These are phyloP conservation scores for Pedicia rivosa DNA, from an alignment of 2,888 invertebrate species.

Conservation along the genomic window DNA sequence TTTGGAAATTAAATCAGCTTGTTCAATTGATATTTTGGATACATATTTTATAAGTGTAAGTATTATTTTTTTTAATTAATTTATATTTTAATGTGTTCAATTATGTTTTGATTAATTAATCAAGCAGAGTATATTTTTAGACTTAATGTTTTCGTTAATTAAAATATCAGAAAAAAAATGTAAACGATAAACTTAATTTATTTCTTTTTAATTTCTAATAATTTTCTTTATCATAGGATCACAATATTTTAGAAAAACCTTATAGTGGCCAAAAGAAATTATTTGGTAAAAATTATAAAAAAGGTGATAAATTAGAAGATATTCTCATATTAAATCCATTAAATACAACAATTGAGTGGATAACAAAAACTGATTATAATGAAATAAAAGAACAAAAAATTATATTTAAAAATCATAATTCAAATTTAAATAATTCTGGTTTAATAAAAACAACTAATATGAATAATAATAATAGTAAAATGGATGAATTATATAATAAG, in stretches of 20 bases:
- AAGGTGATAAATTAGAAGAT: constrained; percentile 26
- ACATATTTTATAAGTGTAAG: constrained; percentile 31
- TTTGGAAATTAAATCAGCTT: constrained; percentile 23
- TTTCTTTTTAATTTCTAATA: no score
- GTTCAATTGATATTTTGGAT: constrained; percentile 27
- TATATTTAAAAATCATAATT: constrained; percentile 1
- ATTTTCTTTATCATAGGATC: constrained; percentile 22
- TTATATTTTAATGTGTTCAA: not conserved
- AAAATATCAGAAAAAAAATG: no score
- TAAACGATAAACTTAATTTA: no score
- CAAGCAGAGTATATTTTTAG: no score
- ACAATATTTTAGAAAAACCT: constrained; percentile 28
- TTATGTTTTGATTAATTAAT: not conserved
- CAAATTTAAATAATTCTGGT: constrained; percentile 3
- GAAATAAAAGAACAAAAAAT: constrained; percentile 6
- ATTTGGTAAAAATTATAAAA: constrained; percentile 20
- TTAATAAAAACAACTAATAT: not conserved
- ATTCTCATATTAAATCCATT: constrained; percentile 27
- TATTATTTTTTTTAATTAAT: constrained; percentile 7
- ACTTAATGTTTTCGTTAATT: no score
- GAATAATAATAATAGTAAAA: not conserved
- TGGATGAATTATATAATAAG: constrained; percentile 17
- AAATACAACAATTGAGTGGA: constrained; percentile 23
- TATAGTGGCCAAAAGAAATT: constrained; percentile 29
- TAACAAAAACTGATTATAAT: constrained; percentile 9